phyloP scores from a whole-genome alignment of 2,888 invertebrate species.

The Malthinus seriepunctatus region DNA sequence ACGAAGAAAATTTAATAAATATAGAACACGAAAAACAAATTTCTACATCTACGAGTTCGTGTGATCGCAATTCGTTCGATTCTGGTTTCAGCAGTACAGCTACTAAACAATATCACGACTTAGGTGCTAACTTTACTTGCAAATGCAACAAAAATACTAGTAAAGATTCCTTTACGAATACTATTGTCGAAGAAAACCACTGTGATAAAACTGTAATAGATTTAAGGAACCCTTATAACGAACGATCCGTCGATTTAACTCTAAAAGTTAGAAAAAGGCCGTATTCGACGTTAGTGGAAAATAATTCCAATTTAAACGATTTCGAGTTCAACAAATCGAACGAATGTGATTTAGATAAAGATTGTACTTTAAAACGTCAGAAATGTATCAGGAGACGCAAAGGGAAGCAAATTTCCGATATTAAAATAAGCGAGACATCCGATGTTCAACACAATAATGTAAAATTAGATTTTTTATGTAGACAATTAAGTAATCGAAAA shows the following conservation, averaged over 20 bases:
- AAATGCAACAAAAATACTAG: slow-evolving; percentile 43
- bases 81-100: slow-evolving; percentile 50
- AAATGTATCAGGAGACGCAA: slow-evolving; percentile 58
- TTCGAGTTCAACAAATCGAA: slow-evolving; percentile 33
- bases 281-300: slow-evolving; percentile 26
- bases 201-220: slow-evolving; percentile 50
- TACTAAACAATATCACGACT: slow-evolving; percentile 44
- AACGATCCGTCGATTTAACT: slow-evolving; percentile 48
- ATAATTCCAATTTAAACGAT: slow-evolving; percentile 34
- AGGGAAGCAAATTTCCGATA: no score
- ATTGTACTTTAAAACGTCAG: slow-evolving; percentile 58
- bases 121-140: slow-evolving; percentile 46
- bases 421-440: no score
- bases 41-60: slow-evolving; percentile 29
- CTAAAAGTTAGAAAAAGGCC: slow-evolving; percentile 28
- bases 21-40: slow-evolving; percentile 37
- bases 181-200: neutral
- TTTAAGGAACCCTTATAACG: slow-evolving; percentile 49
- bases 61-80: slow-evolving; percentile 45
- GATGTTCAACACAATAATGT: neutral
- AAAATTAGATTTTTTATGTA: no score
- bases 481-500: neutral
- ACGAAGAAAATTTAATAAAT: slow-evolving; percentile 45
- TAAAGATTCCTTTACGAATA: neutral
- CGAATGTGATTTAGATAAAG: slow-evolving; percentile 47